Conservation (phyloP, 2,888 invertebrate genomes). For the Metopia argyrocephala region DNA sequence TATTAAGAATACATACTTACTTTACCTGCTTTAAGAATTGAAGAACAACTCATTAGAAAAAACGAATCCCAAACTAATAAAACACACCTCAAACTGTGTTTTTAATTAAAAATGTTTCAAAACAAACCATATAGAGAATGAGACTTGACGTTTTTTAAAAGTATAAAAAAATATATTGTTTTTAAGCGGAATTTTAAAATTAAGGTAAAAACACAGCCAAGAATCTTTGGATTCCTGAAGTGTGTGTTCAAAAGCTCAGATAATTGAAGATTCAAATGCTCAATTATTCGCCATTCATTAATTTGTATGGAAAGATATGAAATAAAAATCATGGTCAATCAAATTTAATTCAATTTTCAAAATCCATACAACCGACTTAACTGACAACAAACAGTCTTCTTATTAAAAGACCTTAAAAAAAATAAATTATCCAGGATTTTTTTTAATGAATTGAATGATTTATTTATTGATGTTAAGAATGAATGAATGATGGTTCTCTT, state of each 20-base stretch:
- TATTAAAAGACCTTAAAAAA: slow-evolving; percentile 7
- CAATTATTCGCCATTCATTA: neutral
- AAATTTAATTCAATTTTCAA: slow-evolving; percentile 8
- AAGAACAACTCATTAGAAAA: neutral
- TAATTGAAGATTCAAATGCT: neutral
- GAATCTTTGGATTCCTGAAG: slow-evolving; percentile 1
- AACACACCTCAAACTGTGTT: neutral
- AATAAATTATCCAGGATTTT: neutral
- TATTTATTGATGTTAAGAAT: slow-evolving; percentile 10
- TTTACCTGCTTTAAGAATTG: neutral
- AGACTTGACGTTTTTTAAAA: slow-evolving; percentile 32
- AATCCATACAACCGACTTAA: neutral
- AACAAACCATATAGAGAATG: slow-evolving; percentile 23
- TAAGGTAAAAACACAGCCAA: neutral
- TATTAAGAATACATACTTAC: too few species aligned
- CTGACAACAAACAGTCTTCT: slow-evolving; percentile 2
- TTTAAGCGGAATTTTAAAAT: neutral
- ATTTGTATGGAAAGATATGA: neutral
- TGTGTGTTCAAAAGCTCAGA: slow-evolving; percentile 16
- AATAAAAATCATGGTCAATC: neutral
- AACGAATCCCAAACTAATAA: neutral
- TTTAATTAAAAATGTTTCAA: neutral
- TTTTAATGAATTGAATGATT: slow-evolving; percentile 29
- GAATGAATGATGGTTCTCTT: slow-evolving; percentile 50
- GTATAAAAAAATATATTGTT: neutral